Evolutionary conservation across 2,113 vertebrate genomes (phyloP), one percentile per base, ranked within the genome.

Genomic region (Chionomys nivalis): DNA sequence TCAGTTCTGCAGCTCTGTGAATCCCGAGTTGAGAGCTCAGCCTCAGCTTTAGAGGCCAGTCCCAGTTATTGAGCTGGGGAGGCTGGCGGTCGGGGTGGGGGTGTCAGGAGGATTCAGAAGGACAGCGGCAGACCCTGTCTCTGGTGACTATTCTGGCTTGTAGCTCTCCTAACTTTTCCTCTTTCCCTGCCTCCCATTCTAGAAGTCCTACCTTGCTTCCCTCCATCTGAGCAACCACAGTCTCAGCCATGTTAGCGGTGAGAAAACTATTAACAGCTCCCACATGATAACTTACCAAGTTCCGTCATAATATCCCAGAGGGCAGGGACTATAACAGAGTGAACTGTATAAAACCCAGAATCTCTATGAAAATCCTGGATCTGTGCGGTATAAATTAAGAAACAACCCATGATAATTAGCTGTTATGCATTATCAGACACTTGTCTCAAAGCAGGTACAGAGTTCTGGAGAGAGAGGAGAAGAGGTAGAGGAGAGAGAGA

Each of bases 21-120:
- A 86, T n/a, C 31, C 24, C 33, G 19, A 2, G 19, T 42, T 39
- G 8, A 0, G 3, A 36, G 90, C 36, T 28, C 11, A 77, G 52
- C 31, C 24, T 14, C 39, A 9, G 42, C 28, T 63, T 33, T 44
- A n/a, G 68, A 89, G 72, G 9, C 6, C 4, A 8, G 8, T 28
- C 8, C 14, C 78, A n/a, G 4, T 23, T 19, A 4, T 3, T 7
- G 58, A 14, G 66, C 55, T 55, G 39, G 2, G 14, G 2, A 44
- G 39, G 8, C n/a, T 47, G 36, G 21, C 10, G 23, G 11, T n/a
- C 3, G 21, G 21, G 55, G 19, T 14, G 13, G 14, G 13, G 39
- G 23, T 1, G 26, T 2, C n/a, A 90, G 24, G 7, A 31, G 17
- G 23, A 7, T 1, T 9, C 49, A 0, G 13, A 1, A 28, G 33